Percentiles rank a stretch among this genome's conserved stretches.
These are phyloP conservation scores for Ramazzottius varieornatus DNA, from an alignment of 2,888 invertebrate species.

Conservation along the genomic window DNA sequence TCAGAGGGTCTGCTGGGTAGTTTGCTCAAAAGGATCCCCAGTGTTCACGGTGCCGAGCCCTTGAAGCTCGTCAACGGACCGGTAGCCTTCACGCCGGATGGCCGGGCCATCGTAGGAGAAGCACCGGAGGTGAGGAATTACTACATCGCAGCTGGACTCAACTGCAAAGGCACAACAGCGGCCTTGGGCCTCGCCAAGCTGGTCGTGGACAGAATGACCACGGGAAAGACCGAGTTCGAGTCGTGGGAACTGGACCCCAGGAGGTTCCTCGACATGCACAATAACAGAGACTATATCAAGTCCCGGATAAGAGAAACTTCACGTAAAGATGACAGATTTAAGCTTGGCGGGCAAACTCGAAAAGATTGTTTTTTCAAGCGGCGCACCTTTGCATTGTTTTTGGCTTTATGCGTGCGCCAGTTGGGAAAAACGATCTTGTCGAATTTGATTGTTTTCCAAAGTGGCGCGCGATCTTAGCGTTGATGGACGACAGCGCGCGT, in stretches of 20 bases:
- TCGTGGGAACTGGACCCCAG: slow-evolving; percentile 67
- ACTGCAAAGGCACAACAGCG: slow-evolving; percentile 75
- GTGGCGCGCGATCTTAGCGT: no score
- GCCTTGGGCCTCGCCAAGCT: slow-evolving; percentile 81
- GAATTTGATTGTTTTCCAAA: no score
- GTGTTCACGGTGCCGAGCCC: slow-evolving; percentile 41
- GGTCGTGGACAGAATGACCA: slow-evolving; percentile 58
- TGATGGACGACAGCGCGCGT: no score
- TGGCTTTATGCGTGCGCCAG: slow-evolving; percentile 7
- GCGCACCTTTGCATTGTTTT: slow-evolving; percentile 12
- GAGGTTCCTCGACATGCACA: slow-evolving; percentile 68
- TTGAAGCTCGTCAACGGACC: slow-evolving; percentile 61
- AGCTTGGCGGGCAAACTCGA: not conserved
- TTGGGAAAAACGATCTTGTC: no score
- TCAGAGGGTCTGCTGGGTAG: slow-evolving; percentile 50
- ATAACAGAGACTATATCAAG: slow-evolving; percentile 66
- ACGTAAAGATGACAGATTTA: no score
- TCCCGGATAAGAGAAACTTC: slow-evolving; percentile 78
- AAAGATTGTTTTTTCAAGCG: no score
- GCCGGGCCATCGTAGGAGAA: slow-evolving; percentile 80
- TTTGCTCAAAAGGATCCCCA: slow-evolving; percentile 53
- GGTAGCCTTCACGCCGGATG: slow-evolving; percentile 86
- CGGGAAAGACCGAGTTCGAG: slow-evolving; percentile 50
- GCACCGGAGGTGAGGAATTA: slow-evolving; percentile 71
- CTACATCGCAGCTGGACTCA: slow-evolving; percentile 78